phyloP scores from a whole-genome alignment of 2,113 vertebrate genomes.

The Cromileptes altivelis region DNA sequence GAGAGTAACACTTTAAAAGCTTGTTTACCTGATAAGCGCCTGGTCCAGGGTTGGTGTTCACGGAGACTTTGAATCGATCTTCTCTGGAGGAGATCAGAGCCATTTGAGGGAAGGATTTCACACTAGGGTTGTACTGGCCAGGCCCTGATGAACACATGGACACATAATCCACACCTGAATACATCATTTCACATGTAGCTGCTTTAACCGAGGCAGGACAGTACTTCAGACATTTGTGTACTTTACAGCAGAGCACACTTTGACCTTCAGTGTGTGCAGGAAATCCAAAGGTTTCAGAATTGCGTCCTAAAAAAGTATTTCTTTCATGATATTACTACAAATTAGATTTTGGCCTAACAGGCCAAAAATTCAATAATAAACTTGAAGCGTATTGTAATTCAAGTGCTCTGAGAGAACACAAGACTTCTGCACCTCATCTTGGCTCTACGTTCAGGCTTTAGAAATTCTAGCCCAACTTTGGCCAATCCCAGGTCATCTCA shows the following conservation, averaged over 20 bases:
- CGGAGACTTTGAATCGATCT: constrained; percentile 81
- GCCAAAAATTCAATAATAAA: no score
- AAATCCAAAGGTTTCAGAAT: neutral
- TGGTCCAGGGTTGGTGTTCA: constrained; percentile 81
- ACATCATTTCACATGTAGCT: neutral
- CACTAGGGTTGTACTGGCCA: constrained; percentile 74
- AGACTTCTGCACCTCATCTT: no score
- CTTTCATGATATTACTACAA: no score
- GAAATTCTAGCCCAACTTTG: no score
- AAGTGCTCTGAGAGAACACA: no score
- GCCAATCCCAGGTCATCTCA: no score
- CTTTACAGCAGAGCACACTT: neutral
- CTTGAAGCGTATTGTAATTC: no score
- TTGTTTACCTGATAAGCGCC: constrained; percentile 83
- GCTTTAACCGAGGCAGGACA: neutral
- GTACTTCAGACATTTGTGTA: neutral
- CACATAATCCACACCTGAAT: constrained; percentile 19
- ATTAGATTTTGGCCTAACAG: no score
- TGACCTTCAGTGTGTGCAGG: neutral
- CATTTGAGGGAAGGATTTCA: constrained; percentile 74
- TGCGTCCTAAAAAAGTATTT: neutral
- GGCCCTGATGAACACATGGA: constrained; percentile 79
- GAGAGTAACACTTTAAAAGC: neutral
- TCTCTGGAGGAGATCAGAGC: constrained; percentile 77
- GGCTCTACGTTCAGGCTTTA: no score